Evolutionary conservation across 2,797 vertebrate species (phyloP).

Genomic region (Alosa sapidissima): DNA sequence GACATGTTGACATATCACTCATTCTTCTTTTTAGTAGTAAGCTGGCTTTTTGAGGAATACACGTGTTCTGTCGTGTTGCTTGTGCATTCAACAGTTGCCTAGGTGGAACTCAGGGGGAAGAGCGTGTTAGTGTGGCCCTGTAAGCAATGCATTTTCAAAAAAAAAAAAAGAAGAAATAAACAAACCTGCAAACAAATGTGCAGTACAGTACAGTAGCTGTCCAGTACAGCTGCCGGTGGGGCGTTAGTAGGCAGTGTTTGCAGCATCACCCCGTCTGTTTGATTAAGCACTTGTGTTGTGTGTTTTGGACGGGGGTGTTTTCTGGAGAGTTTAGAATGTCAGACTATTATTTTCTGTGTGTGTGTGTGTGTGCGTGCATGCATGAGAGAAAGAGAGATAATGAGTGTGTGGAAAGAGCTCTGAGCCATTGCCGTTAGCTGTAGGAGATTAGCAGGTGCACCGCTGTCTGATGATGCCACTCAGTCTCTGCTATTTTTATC

Average conservation of each 20-base stretch:
- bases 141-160: no score
- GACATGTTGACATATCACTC: no score
- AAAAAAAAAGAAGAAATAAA: background rate
- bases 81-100: no score
- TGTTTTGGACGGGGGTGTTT: background rate
- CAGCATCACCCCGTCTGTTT: background rate
- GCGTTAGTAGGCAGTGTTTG: background rate
- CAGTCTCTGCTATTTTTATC: constrained; percentile 45
- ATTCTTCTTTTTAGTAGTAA: no score
- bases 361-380: background rate
- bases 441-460: background rate
- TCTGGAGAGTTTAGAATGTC: background rate
- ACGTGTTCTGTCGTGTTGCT: no score
- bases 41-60: no score
- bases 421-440: background rate
- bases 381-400: background rate
- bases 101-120: no score
- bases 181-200: no score
- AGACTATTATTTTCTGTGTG: background rate
- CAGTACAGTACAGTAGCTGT: no score
- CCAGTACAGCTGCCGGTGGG: no score
- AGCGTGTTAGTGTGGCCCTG: no score
- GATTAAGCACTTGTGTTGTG: background rate
- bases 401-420: constrained; percentile 20
- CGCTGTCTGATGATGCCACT: constrained; percentile 34